Evolutionary conservation across 2,797 vertebrate genomes (phyloP), one percentile per base, ranked within the genome.

Genomic region (Momotus momota): DNA sequence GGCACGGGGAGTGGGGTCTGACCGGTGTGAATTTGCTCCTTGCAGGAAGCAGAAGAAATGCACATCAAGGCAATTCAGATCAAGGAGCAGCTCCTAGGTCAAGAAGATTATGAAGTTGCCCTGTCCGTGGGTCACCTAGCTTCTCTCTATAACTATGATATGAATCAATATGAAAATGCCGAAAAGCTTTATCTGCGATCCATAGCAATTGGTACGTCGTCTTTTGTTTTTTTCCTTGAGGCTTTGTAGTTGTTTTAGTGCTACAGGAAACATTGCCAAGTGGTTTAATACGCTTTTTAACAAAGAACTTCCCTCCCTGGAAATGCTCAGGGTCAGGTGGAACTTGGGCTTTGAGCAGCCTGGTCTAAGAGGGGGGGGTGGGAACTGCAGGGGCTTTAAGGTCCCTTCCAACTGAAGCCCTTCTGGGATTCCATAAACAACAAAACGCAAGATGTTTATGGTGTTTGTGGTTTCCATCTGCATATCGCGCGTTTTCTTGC

Each of bases 51-150:
- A 13, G 99, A 99, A 97, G 99, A 99, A 98, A 99, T 99, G 99
- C 99, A 99, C 97, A 99, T 99, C 96, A 99, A 99, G 98, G 99
- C 99, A 85, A 99, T 99, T 97, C 99, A 99, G 97, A 99, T 99
- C 94, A 99, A 99, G 98, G 99, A 99, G 97, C 99, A 99, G 97
- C 98, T 99, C n/a, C 98, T 99, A 81, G 99, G 99, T 83, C 99
- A 99, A 88, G 99, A 99, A 94, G 99, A 99, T 98, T 99, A 99
- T 7, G 99, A 99, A 98, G 99, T 99, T 73, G 99, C 99, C 12
- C 98, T 99, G 93, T 99, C 99, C 2, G 99, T 99, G 95, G 99
- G 99, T 86, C 99, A 99, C 92, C 98, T 99, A 95, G 99, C 99
- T 45, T 99, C 99, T 23, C 98, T 99, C 84, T 99, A 99, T 97